These are phyloP conservation scores for Castor canadensis DNA, from an alignment of 2,113 vertebrate genomes.

Conservation along the genomic window DNA sequence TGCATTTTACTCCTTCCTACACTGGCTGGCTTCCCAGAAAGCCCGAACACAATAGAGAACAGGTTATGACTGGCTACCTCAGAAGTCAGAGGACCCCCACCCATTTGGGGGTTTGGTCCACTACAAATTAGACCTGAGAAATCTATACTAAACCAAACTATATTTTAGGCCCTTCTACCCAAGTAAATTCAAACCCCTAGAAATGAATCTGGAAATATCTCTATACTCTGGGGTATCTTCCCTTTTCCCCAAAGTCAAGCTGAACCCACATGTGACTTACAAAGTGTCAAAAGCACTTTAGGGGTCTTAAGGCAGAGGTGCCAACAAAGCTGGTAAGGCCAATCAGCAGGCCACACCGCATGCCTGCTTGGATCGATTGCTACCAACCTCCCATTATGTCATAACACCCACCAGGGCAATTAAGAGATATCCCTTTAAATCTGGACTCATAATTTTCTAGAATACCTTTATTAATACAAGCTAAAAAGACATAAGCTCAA, in stretches of 20 bases:
- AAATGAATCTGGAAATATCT: background rate
- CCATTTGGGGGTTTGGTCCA: background rate
- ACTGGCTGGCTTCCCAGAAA: background rate
- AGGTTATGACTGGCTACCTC: background rate
- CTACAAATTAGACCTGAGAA: background rate
- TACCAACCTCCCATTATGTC: background rate
- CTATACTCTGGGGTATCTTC: background rate
- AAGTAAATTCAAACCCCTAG: background rate
- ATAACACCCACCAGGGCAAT: background rate
- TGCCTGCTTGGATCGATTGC: background rate
- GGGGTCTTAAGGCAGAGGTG: background rate
- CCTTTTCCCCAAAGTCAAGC: background rate
- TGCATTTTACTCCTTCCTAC: background rate
- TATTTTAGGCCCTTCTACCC: background rate
- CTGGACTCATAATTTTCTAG: background rate
- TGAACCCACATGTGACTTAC: background rate
- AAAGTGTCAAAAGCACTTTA: conserved; percentile 16
- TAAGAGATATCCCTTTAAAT: background rate
- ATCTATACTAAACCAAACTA: background rate
- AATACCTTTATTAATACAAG: conserved; percentile 25
- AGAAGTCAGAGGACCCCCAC: background rate
- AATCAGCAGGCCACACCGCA: background rate
- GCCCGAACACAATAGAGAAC: background rate
- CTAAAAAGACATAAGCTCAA: conserved; percentile 10
- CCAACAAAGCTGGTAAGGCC: background rate